A percentile compares a stretch with the other conserved stretches of the same genome.
Evolutionary conservation across 2,797 vertebrate species (phyloP).

Genomic region (Anniella stebbinsi): DNA sequence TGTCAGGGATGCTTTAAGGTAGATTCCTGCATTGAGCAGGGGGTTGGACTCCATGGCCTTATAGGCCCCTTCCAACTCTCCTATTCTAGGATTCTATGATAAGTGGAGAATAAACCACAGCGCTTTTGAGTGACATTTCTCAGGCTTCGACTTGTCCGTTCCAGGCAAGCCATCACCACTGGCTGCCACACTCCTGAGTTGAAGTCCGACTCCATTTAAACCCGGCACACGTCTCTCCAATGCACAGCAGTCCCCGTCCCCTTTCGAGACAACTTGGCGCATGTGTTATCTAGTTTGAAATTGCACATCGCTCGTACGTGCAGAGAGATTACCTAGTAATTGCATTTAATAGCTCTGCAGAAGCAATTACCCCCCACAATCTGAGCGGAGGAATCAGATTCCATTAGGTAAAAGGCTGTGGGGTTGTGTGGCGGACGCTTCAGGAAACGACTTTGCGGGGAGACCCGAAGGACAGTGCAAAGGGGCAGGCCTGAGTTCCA

Average conservation of each 20-base stretch:
- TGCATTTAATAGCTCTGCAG: constrained; percentile 20
- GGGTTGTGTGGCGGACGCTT: background rate
- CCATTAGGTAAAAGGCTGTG: background rate
- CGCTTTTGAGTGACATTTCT: background rate
- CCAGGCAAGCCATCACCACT: background rate
- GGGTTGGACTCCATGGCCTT: too few relatives aligned
- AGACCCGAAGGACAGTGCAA: background rate
- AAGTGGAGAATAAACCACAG: too few relatives aligned
- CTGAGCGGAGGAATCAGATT: background rate
- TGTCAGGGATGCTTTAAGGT: too few relatives aligned
- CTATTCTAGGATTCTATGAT: too few relatives aligned
- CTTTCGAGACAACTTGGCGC: background rate
- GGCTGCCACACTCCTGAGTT: background rate
- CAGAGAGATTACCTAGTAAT: constrained; percentile 19
- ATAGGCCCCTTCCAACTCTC: too few relatives aligned
- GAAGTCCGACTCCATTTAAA: background rate
- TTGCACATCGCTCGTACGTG: background rate
- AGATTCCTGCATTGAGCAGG: too few relatives aligned
- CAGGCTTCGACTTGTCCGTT: background rate
- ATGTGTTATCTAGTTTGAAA: background rate
- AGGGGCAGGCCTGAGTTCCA: too few relatives aligned
- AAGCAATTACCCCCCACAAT: background rate
- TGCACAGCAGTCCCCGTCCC: background rate
- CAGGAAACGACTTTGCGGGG: background rate
- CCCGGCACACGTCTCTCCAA: background rate